These are phyloP conservation scores for Pachycephus smyrnensis DNA, from an alignment of 2,888 invertebrate species.

Conservation along the genomic window DNA sequence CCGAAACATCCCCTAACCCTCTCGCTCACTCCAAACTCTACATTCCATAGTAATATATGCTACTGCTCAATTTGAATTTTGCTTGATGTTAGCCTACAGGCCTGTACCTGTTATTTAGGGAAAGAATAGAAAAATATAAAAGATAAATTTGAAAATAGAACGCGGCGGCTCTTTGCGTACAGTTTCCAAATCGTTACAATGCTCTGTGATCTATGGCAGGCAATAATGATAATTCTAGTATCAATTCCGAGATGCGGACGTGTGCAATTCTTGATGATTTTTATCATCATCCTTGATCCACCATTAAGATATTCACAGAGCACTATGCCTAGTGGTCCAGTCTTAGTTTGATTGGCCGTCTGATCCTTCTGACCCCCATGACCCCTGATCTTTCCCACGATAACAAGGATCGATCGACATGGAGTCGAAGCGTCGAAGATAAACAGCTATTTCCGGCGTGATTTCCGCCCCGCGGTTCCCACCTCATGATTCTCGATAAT, in stretches of 20 bases:
- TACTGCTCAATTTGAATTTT: neutral
- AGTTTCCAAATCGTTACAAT: neutral
- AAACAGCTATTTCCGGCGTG: conserved; percentile 50
- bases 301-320: neutral
- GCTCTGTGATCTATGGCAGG: neutral
- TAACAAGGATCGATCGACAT: neutral
- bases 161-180: too few relatives aligned
- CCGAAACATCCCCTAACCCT: neutral
- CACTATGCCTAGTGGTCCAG: neutral
- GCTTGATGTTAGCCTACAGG: neutral
- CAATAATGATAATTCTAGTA: neutral
- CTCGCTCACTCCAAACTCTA: too few relatives aligned
- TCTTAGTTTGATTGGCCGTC: neutral
- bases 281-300: neutral
- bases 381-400: neutral
- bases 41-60: neutral
- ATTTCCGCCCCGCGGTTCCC: conserved; percentile 39
- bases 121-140: neutral
- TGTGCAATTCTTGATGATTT: neutral
- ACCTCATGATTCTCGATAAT: conserved; percentile 46
- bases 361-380: neutral
- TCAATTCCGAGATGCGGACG: neutral
- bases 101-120: neutral
- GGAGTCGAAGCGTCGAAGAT: conserved; percentile 25
- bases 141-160: neutral